Percentiles rank a stretch among this genome's conserved stretches.
Conservation (phyloP, 2,113 vertebrate species). For the Emydura subglobosa region DNA sequence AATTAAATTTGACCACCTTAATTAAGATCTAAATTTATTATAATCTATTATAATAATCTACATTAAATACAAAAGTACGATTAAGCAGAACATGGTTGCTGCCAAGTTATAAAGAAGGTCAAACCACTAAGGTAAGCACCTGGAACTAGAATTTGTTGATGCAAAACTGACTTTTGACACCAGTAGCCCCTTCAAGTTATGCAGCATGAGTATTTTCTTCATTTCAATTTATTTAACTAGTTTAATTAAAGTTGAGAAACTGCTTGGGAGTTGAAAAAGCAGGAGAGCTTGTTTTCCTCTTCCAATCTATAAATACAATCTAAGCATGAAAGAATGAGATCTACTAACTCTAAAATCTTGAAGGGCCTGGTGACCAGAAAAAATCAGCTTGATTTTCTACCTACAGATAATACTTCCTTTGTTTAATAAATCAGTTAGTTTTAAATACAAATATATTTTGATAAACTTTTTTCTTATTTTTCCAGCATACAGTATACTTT, state of each 20-base stretch:
- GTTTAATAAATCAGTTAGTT: background rate
- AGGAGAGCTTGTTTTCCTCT: background rate
- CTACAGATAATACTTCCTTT: background rate
- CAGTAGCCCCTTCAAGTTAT: background rate
- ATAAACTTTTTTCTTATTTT: background rate
- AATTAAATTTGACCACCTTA: background rate
- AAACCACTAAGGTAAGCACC: background rate
- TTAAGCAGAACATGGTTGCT: background rate
- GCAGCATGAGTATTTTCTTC: background rate
- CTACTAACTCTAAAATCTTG: too few relatives aligned
- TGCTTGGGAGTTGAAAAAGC: background rate
- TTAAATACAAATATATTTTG: background rate
- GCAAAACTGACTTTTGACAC: background rate
- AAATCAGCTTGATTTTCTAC: background rate
- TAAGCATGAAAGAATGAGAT: too few relatives aligned
- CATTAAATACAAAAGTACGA: background rate
- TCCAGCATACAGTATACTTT: background rate
- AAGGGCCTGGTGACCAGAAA: background rate
- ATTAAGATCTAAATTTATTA: background rate
- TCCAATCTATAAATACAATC: too few relatives aligned
- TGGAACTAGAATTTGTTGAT: background rate
- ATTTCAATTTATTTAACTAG: background rate
- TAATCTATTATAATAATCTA: background rate
- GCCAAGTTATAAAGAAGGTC: background rate
- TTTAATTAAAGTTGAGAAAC: background rate